Percentiles rank a stretch among this genome's conserved stretches.
Conservation (phyloP, 2,113 vertebrate species). For the Sus scrofa region T2T-Sscrofa CM000826.6:116458001-116458500, state of each 20-base stretch:
- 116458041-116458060: not conserved
- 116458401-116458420: not conserved
- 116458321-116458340: conserved; percentile 9
- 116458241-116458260: conserved; percentile 29
- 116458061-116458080: not conserved
- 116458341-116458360: not conserved
- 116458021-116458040: not conserved
- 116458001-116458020: not conserved
- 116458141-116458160: not conserved
- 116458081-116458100: not conserved
- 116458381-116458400: not conserved
- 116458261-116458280: conserved; percentile 8
- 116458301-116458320: not conserved
- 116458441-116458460: not conserved
- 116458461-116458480: not conserved
- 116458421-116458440: not conserved
- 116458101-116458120: not conserved
- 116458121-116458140: not conserved
- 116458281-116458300: conserved; percentile 20
- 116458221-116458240: conserved; percentile 23
- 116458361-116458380: not conserved
- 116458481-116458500: not conserved
- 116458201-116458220: not conserved
- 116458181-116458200: not conserved
- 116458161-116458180: not conserved